Evolutionary conservation across 1,140 invertebrate species (phyloP).

Genomic region (Drosophila tani): DNA sequence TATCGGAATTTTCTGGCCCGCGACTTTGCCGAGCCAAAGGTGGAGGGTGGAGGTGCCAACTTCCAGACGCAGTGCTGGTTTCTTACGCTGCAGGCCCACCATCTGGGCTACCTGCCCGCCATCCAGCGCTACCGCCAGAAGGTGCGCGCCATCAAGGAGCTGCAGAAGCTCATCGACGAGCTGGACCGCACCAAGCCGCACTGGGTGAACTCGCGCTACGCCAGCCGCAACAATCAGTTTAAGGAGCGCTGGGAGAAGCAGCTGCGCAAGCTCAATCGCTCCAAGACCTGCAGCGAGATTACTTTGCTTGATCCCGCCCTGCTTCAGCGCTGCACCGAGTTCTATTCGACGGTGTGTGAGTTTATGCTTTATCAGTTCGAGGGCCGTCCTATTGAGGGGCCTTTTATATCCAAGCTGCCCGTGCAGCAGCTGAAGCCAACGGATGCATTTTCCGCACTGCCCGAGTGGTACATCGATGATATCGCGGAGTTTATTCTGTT

Average conservation of each 20-base stretch:
- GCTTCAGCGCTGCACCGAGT: constrained; percentile 91
- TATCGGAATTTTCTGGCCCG: constrained; percentile 89
- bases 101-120: constrained; percentile 94
- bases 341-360: constrained; percentile 94
- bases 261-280: constrained; percentile 89
- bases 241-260: constrained; percentile 95
- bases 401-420: constrained; percentile 83
- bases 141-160: constrained; percentile 92
- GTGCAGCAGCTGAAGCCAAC: constrained; percentile 88
- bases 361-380: constrained; percentile 90
- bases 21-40: constrained; percentile 53
- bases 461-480: constrained; percentile 98
- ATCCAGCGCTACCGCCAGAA: constrained; percentile 95
- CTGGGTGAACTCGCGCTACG: constrained; percentile 92
- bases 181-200: constrained; percentile 91
- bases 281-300: constrained; percentile 95
- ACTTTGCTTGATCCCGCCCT: constrained; percentile 93
- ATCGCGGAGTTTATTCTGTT: constrained; percentile 98
- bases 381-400: constrained; percentile 81
- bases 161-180: constrained; percentile 96
- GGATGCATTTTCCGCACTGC: constrained; percentile 93
- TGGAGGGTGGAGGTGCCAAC: constrained; percentile 88
- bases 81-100: constrained; percentile 96
- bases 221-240: constrained; percentile 92
- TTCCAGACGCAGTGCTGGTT: constrained; percentile 99